Evolutionary conservation across 2,888 invertebrate species (phyloP).

Genomic region (Harpagoxenus sublaevis): DNA sequence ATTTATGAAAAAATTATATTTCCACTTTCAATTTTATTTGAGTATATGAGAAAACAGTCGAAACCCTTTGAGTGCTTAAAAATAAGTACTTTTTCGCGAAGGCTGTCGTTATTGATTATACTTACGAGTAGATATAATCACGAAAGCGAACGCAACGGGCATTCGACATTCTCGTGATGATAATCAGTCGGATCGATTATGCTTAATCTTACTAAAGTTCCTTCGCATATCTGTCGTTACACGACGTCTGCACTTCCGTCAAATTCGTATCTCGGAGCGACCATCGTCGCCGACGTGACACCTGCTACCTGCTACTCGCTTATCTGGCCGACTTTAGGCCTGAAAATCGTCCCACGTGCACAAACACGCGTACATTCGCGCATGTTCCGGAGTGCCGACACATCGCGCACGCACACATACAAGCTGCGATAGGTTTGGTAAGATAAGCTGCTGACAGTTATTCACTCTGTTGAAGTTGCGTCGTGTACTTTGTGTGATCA

Average conservation of each 20-base stretch:
- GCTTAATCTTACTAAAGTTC: constrained; percentile 75
- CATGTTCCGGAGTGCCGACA: not conserved
- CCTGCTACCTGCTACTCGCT: constrained; percentile 82
- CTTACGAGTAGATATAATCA: constrained; percentile 61
- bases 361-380: constrained; percentile 40
- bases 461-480: constrained; percentile 68
- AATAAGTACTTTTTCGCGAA: constrained; percentile 55
- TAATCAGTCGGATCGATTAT: constrained; percentile 74
- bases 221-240: constrained; percentile 64
- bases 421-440: constrained; percentile 53
- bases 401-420: not conserved
- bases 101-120: constrained; percentile 66
- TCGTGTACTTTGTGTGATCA: constrained; percentile 57
- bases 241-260: constrained; percentile 74
- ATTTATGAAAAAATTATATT: not conserved
- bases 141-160: constrained; percentile 34
- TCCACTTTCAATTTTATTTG: not conserved
- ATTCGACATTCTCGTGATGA: constrained; percentile 49
- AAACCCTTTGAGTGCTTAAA: not conserved
- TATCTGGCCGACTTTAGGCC: constrained; percentile 66
- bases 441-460: constrained; percentile 68
- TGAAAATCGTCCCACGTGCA: constrained; percentile 71
- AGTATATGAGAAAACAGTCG: not conserved
- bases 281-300: constrained; percentile 77
- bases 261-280: constrained; percentile 72